These are phyloP conservation scores for Amphipoea oculea DNA, from an alignment of 2,888 invertebrate species.

Conservation along the genomic window DNA sequence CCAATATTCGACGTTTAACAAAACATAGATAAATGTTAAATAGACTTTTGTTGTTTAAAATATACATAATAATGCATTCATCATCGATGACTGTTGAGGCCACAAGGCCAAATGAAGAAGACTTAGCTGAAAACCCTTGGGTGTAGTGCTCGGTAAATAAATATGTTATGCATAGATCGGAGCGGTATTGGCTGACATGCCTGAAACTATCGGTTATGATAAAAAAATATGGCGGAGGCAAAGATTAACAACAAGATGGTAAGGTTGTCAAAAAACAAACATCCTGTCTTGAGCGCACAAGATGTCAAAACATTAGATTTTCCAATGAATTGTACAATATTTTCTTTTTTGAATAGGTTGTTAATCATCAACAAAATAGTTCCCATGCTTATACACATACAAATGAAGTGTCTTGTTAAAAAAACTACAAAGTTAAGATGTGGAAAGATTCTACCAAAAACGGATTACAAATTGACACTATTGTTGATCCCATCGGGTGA, in stretches of 20 bases:
- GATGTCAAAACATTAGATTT: neutral
- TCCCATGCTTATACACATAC: conserved; percentile 34
- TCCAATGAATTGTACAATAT: neutral
- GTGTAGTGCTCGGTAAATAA: neutral
- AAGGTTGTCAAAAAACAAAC: neutral
- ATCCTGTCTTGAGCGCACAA: neutral
- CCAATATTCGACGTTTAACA: conserved; percentile 72
- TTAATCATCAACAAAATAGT: conserved; percentile 21
- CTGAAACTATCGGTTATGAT: neutral
- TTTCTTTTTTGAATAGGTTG: neutral
- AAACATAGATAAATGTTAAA: conserved; percentile 74
- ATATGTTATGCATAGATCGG: neutral
- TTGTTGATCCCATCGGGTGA: conserved; percentile 69
- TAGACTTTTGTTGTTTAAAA: conserved; percentile 65
- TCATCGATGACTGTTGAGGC: conserved; percentile 44
- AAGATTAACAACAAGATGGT: neutral
- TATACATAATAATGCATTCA: conserved; percentile 59
- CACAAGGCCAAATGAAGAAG: conserved; percentile 17
- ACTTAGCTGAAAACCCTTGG: neutral
- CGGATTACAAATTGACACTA: conserved; percentile 74
- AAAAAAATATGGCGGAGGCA: neutral
- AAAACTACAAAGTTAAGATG: conserved; percentile 48
- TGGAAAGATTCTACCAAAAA: conserved; percentile 63
- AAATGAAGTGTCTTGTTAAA: conserved; percentile 20
- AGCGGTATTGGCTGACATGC: neutral